A percentile compares a stretch with the other conserved stretches of the same genome.
Evolutionary conservation across 2,888 invertebrate species (phyloP).

Genomic region (Drosophila borborema): DNA sequence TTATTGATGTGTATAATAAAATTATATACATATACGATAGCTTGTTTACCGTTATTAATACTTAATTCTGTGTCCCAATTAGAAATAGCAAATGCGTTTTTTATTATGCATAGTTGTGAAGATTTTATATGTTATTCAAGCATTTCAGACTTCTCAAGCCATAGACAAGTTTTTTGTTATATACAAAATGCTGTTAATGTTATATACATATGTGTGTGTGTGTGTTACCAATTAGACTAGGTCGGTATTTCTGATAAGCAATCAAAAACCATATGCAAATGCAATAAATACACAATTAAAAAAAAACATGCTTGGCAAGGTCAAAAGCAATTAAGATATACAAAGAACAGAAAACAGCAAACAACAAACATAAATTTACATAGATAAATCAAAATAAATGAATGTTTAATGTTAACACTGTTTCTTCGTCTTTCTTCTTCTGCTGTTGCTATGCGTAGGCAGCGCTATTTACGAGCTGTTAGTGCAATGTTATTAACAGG

Average conservation of each 20-base stretch:
- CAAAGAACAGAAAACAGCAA: slow-evolving; percentile 14
- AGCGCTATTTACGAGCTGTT: slow-evolving; percentile 72
- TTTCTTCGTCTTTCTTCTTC: slow-evolving; percentile 6
- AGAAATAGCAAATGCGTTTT: slow-evolving; percentile 30
- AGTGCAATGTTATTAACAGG: slow-evolving; percentile 45
- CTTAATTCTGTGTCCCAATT: slow-evolving; percentile 40
- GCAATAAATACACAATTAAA: slow-evolving; percentile 25
- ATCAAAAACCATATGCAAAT: slow-evolving; percentile 30
- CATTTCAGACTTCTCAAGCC: slow-evolving; percentile 13
- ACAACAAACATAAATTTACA: slow-evolving; percentile 17
- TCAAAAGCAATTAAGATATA: slow-evolving; percentile 29
- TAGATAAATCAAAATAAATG: slow-evolving; percentile 24
- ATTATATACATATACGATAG: slow-evolving; percentile 48
- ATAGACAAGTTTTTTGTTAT: slow-evolving; percentile 1
- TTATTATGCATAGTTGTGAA: slow-evolving; percentile 25
- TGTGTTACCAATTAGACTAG: slow-evolving; percentile 32
- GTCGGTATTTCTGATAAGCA: slow-evolving; percentile 15
- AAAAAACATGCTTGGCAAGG: slow-evolving; percentile 40
- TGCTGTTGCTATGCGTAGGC: slow-evolving; percentile 12
- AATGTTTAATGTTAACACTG: slow-evolving; percentile 12
- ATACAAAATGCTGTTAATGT: slow-evolving; percentile 13
- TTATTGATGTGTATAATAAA: slow-evolving; percentile 28
- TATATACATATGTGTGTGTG: background rate
- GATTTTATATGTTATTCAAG: slow-evolving; percentile 34
- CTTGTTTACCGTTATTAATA: slow-evolving; percentile 41